Conservation (phyloP, 2,888 invertebrate species). For the Nephrotoma flavescens region DNA sequence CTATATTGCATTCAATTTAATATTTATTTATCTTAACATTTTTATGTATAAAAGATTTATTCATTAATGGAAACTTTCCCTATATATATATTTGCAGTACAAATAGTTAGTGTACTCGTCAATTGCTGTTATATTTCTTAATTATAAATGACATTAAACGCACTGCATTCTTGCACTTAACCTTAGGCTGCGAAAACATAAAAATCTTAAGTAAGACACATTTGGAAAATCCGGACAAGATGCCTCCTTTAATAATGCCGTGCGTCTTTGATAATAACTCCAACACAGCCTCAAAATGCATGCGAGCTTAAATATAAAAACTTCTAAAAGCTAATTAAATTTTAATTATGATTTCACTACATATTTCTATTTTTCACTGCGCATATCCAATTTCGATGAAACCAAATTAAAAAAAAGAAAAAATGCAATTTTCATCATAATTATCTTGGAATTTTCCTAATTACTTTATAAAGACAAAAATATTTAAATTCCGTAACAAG, state of each 20-base stretch:
- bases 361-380: not conserved
- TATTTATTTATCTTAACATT: not conserved
- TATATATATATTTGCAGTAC: not conserved
- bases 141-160: too few species aligned
- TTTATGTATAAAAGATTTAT: not conserved
- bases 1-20: not conserved
- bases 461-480: not conserved
- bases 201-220: too few species aligned
- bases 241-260: too few species aligned
- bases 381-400: not conserved
- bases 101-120: not conserved
- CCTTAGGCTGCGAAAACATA: too few species aligned
- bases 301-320: too few species aligned
- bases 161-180: too few species aligned
- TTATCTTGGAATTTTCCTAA: not conserved
- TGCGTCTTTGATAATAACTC: too few species aligned
- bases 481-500: not conserved
- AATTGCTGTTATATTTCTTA: too few species aligned
- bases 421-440: not conserved
- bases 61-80: not conserved
- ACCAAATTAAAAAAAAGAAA: not conserved
- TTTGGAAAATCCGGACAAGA: too few species aligned
- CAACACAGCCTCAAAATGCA: too few species aligned
- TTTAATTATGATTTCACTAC: not conserved
- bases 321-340: not conserved